Conservation (phyloP, 2,888 invertebrate species). For the Lasioglossum oenotherae region DNA sequence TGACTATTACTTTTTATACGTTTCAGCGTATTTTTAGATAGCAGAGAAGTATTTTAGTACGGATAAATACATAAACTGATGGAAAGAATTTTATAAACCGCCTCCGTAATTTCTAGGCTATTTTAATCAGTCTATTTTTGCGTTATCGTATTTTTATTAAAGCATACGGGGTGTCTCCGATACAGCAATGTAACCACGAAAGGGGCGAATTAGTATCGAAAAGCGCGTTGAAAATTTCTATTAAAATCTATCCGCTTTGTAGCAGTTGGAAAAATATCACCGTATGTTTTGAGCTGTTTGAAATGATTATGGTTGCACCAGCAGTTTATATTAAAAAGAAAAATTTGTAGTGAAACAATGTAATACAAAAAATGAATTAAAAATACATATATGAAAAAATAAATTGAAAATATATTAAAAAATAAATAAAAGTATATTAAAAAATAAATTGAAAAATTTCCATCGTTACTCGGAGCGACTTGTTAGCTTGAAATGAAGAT, state of each 20-base stretch:
- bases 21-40: not conserved
- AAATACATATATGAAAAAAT: no score
- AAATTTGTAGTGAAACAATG: not conserved
- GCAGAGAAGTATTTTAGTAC: not conserved
- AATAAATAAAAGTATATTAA: no score
- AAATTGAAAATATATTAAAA: no score
- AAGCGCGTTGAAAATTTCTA: not conserved
- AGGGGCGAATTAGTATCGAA: not conserved
- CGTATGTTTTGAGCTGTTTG: not conserved
- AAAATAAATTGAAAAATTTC: not conserved
- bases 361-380: not conserved
- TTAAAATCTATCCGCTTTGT: not conserved
- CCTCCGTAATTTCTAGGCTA: not conserved
- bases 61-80: not conserved
- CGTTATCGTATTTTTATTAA: not conserved
- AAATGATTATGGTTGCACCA: not conserved
- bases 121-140: not conserved
- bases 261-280: not conserved
- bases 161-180: not conserved
- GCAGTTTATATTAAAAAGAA: not conserved
- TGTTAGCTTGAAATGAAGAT: not conserved
- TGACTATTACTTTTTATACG: not conserved
- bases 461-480: no score
- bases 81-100: not conserved
- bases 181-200: not conserved